Base-by-base conservation (phyloP, 64 coral and sea anemone species). In the Montipora cactus region DNA sequence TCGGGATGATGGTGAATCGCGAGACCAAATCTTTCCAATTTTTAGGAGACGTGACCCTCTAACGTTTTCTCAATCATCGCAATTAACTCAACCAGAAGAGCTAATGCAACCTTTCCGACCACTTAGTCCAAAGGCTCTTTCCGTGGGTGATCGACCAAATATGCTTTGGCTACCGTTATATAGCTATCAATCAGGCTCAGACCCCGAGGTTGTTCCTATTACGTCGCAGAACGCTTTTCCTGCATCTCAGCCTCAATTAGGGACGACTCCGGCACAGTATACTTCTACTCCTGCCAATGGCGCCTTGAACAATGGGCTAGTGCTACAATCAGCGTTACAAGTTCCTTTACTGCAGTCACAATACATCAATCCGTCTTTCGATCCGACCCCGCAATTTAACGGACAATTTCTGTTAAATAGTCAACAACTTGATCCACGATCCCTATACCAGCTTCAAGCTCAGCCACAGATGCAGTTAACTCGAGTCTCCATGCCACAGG, bases 291-390 rank as follows among this genome's bases (percentile, higher is more conserved):
- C 22, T 8, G 19, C 50, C 11, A 20, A 50, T 3, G 74, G 6
- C 25, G 5, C 21, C 9, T 48, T 79, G 7, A 44, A 6, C 12
- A 89, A 66, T 46, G 55, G 69, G 44, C 71, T 89, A 25, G 62
- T 72, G 76, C 6, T 77, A 3, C 81, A 82, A 49, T 52, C 81
- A 18, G 84, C 78, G 25, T 12, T 75, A 6, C 83, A 87, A 20
- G 67, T 84, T 51, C 92, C 92, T 80, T 25, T 71, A 48, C 15
- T 93, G 13, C 92, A 87, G 59, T 50, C 52, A 28, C 92, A 25
- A 51, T 46, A 47, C 25, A 23, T 80, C 6, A 84, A 53, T 8
- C 59, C 85, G 48, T 25, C 75, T 2, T 85, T 52, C 4, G 44
- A 18, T 58, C 18, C 70, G 19, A 49, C 52, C 51, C 59, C 72